Conservation (phyloP, 1,140 invertebrate species). For the Halotydeus destructor region DNA sequence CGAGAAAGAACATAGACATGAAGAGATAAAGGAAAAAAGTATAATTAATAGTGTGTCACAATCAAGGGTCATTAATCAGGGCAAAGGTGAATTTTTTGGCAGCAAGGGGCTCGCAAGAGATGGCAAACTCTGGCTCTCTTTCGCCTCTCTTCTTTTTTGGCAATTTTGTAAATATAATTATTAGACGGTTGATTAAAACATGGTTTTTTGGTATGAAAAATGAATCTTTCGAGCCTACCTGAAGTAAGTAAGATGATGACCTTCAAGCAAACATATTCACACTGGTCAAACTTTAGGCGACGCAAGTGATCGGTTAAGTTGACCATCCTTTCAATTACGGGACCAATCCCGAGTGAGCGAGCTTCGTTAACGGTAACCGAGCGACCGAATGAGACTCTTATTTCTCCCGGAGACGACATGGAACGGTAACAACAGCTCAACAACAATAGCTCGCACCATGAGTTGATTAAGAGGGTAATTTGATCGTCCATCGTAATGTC, state of each 20-base stretch:
- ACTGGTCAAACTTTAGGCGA: conserved; percentile 71
- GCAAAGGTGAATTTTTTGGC: no score
- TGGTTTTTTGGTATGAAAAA: background rate
- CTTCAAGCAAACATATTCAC: conserved; percentile 92
- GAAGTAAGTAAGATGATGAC: conserved; percentile 73
- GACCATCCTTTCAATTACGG: conserved; percentile 78
- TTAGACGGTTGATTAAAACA: background rate
- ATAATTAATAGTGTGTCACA: no score
- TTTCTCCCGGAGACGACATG: conserved; percentile 61
- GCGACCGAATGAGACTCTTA: conserved; percentile 25
- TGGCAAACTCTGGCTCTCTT: no score
- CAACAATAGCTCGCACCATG: conserved; percentile 84
- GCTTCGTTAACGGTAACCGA: conserved; percentile 53
- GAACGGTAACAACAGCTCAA: conserved; percentile 70
- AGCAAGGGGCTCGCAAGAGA: no score
- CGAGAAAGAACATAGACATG: conserved; percentile 2
- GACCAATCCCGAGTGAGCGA: conserved; percentile 40
- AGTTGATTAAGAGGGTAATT: conserved; percentile 84
- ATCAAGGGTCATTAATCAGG: no score
- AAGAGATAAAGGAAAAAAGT: conserved; percentile 6
- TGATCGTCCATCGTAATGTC: conserved; percentile 92
- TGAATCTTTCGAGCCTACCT: conserved; percentile 42
- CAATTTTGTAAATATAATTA: no score
- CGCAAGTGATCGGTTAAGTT: conserved; percentile 79
- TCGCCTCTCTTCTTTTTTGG: no score